These are phyloP conservation scores for Ctenopoma kingsleyae DNA, from an alignment of 2,797 vertebrate species.

Conservation along the genomic window DNA sequence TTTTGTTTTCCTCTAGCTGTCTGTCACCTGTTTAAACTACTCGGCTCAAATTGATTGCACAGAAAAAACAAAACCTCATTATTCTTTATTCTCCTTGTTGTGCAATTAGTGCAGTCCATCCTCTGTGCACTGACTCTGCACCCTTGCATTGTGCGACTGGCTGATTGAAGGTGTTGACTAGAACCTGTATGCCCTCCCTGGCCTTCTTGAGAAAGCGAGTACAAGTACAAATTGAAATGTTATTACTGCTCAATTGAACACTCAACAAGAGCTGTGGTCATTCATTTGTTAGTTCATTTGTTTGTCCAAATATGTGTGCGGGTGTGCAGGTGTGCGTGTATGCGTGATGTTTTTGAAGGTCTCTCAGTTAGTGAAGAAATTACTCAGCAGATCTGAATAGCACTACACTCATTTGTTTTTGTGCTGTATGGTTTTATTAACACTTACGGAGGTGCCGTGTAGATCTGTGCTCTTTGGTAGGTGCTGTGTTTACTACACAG, in stretches of 20 bases:
- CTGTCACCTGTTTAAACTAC: slow-evolving; percentile 32
- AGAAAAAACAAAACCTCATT: slow-evolving; percentile 17
- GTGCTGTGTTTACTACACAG: not conserved
- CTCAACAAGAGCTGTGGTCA: slow-evolving; percentile 49
- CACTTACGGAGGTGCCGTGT: not conserved
- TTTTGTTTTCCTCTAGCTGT: slow-evolving; percentile 19
- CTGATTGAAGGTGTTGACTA: slow-evolving; percentile 53
- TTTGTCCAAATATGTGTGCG: slow-evolving; percentile 30
- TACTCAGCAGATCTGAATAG: slow-evolving; percentile 16
- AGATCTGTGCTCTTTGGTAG: not conserved
- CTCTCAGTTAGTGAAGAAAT: slow-evolving; percentile 36
- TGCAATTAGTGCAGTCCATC: slow-evolving; percentile 37
- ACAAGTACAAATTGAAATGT: slow-evolving; percentile 55
- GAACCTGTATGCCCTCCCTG: slow-evolving; percentile 33
- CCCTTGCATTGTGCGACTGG: not conserved
- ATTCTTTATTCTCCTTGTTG: slow-evolving; percentile 30
- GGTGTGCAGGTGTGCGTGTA: not conserved
- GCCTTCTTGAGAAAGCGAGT: slow-evolving; percentile 18
- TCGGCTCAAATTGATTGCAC: slow-evolving; percentile 11
- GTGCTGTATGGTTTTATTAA: slow-evolving; percentile 8
- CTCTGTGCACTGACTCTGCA: not conserved
- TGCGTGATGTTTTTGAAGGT: slow-evolving; percentile 41
- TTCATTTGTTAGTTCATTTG: slow-evolving; percentile 55
- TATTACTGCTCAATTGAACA: slow-evolving; percentile 58
- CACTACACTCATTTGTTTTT: slow-evolving; percentile 28